A percentile compares a stretch with the other conserved stretches of the same genome.
Evolutionary conservation across 2,888 invertebrate species (phyloP).

Genomic region (Timema podura): DNA sequence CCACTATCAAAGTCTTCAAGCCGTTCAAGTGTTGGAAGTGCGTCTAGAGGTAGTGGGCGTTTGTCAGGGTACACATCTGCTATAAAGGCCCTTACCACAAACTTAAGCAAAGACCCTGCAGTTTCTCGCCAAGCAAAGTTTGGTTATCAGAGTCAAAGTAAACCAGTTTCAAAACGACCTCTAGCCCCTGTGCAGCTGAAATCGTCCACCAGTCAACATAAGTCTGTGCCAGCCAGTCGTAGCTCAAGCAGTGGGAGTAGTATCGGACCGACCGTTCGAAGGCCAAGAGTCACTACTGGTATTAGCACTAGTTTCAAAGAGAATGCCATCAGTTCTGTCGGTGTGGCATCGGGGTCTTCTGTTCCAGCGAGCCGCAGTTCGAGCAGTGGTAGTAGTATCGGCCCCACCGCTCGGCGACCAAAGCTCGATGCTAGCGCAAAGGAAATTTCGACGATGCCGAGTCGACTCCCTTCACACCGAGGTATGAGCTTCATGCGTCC

Average conservation of each 20-base stretch:
- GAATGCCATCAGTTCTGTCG: conserved; percentile 33
- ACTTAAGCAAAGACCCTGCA: conserved; percentile 37
- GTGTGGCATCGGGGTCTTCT: conserved; percentile 16
- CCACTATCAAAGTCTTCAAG: conserved; percentile 48
- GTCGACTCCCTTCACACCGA: conserved; percentile 40
- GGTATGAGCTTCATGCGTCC: conserved; percentile 80
- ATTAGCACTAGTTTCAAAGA: conserved; percentile 50
- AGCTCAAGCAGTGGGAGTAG: conserved; percentile 58
- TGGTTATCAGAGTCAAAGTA: conserved; percentile 21
- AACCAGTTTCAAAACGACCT: conserved; percentile 35
- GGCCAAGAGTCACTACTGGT: conserved; percentile 34
- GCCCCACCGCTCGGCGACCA: conserved; percentile 36
- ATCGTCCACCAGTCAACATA: conserved; percentile 29
- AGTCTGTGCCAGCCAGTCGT: conserved; percentile 52
- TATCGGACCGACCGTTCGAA: conserved; percentile 41
- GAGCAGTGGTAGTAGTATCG: conserved; percentile 48
- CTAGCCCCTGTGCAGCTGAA: conserved; percentile 37
- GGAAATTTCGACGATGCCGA: conserved; percentile 40
- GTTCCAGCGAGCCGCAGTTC: conserved; percentile 51
- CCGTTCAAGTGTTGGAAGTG: conserved; percentile 25
- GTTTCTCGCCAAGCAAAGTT: conserved; percentile 13
- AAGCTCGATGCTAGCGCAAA: conserved; percentile 22
- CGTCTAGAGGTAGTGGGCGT: conserved; percentile 29
- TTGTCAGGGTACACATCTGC: conserved; percentile 50
- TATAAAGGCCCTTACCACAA: conserved; percentile 47